Evolutionary conservation across 1,140 invertebrate genomes (phyloP).

Genomic region (Augochlora pura): DNA sequence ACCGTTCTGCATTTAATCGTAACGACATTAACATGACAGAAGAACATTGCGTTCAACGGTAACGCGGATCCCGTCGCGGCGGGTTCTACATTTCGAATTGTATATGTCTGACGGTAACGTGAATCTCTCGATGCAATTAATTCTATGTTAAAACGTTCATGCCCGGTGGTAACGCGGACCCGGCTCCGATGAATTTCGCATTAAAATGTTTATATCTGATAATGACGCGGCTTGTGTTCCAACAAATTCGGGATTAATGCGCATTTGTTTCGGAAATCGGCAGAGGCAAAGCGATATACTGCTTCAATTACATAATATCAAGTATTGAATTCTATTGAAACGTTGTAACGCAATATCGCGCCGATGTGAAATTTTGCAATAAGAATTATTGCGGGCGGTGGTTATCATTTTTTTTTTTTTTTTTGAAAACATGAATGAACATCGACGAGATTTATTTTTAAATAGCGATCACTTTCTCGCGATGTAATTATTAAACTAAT

Average conservation of each 20-base stretch:
- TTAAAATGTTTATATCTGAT: constrained; percentile 38
- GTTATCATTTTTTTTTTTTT: no score
- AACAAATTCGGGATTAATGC: constrained; percentile 24
- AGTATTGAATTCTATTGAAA: constrained; percentile 2
- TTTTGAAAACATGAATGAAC: not conserved
- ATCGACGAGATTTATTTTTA: no score
- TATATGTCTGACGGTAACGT: not conserved
- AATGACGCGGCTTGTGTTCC: not conserved
- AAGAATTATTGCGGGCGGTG: not conserved
- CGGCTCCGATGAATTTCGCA: constrained; percentile 19
- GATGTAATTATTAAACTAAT: no score
- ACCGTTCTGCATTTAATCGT: not conserved
- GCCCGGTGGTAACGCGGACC: not conserved
- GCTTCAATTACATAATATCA: constrained; percentile 15
- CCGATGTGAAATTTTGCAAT: not conserved
- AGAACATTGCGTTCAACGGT: not conserved
- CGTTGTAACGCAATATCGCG: constrained; percentile 1
- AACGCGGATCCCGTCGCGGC: not conserved
- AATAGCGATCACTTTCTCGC: no score
- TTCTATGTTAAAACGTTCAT: constrained; percentile 1
- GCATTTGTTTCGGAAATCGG: constrained; percentile 17
- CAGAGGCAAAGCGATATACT: not conserved
- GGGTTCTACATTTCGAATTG: not conserved
- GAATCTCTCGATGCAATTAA: constrained; percentile 4
- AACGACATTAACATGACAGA: not conserved